phyloP scores from a whole-genome alignment of 2,797 vertebrate species.

The Sebastes kiyomatsui region DNA sequence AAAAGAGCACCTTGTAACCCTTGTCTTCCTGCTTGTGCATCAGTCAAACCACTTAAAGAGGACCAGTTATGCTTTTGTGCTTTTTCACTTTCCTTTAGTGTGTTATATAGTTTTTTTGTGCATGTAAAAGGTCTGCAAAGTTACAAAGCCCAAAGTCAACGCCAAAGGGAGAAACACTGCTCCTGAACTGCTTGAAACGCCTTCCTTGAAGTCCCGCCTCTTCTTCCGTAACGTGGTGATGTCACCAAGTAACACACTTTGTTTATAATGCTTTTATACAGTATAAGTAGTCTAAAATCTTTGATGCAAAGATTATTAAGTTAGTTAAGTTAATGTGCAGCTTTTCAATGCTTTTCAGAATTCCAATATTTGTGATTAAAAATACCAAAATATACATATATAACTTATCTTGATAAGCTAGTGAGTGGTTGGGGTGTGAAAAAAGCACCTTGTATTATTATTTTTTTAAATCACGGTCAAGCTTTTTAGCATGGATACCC shows the following conservation, averaged over 20 bases:
- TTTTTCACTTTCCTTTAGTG: background rate
- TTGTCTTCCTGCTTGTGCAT: background rate
- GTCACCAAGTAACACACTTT: too few relatives aligned
- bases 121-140: too few relatives aligned
- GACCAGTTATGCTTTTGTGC: background rate
- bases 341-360: background rate
- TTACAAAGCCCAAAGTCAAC: too few relatives aligned
- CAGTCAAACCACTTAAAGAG: constrained; percentile 6
- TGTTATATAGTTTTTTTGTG: too few relatives aligned
- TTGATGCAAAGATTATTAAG: background rate
- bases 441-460: background rate
- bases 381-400: background rate
- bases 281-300: background rate
- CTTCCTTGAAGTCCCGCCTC: too few relatives aligned
- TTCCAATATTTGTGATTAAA: background rate
- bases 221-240: too few relatives aligned
- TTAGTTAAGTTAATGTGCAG: background rate
- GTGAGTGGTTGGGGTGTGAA: background rate
- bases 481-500: background rate
- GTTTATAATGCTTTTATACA: background rate
- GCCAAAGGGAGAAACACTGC: too few relatives aligned
- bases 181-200: too few relatives aligned
- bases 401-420: background rate
- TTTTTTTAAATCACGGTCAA: background rate
- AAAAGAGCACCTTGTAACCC: constrained; percentile 5